Base-by-base conservation (phyloP, 2,888 invertebrate genomes). In the Lepidochitona cinerea region DNA sequence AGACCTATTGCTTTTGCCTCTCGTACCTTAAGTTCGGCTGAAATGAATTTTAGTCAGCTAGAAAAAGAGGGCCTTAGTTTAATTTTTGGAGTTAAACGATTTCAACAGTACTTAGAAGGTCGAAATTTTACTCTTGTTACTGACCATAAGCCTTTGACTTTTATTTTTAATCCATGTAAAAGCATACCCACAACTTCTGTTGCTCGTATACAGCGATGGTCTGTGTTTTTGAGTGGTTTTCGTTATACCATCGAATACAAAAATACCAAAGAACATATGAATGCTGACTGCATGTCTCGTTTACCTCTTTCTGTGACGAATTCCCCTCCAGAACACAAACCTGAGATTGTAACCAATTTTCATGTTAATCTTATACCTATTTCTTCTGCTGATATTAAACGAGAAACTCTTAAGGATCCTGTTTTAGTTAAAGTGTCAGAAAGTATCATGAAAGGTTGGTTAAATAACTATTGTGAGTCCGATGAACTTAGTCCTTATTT, bases 1-100 rank as follows among this genome's bases (percentile, higher is more conserved):
- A 72, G 86, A 74, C 89, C 91, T 5, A 90, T 91, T 37, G 82
- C 85, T 2, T 91, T 89, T 74, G 90, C 89, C 0, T 91, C 89
- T 67, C 83, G 85, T 12, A 90, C 90, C 68, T 88, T 92, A 72
- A 82, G 78, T 83, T 86, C 82, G 89, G 88, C 85, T 80, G 88
- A 90, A 80, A 75, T 80, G 54, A 82, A 84, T 29, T 90, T 90
- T 79, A 84, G 86, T 36, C 88, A 90, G 74, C 77, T 90, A n/a
- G 89, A 91, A 59, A 88, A 89, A 77, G 90, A 89, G 82, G 89
- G 90, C 33, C 79, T 89, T 23, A 81, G 86, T 18, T 74, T 92
- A 6, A 84, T 91, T 79, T 78, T 90, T 88, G n/a, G 29, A 9
- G 65, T 65, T 26, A 65, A 65, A 35, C 32, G 36, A 32, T 65